Conservation (phyloP, 2,888 invertebrate species). For the Cryptophagus acutangulus region DNA sequence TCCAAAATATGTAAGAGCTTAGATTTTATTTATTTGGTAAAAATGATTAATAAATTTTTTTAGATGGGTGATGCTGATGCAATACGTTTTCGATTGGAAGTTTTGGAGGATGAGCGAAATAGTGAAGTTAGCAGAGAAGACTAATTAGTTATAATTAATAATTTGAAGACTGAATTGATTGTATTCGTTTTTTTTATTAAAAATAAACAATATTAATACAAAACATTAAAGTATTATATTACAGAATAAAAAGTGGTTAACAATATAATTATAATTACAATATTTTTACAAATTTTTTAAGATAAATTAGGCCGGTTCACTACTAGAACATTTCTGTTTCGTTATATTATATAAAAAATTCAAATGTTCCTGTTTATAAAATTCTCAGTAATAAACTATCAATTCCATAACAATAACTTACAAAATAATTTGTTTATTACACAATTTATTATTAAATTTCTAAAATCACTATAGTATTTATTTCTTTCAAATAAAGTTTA, state of each 20-base stretch:
- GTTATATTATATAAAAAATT: too few species aligned
- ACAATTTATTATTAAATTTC: too few species aligned
- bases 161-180: too few species aligned
- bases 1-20: background rate
- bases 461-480: too few species aligned
- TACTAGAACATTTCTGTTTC: constrained; percentile 15
- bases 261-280: too few species aligned
- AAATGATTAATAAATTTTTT: constrained; percentile 15
- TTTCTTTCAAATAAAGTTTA: too few species aligned
- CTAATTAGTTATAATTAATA: too few species aligned
- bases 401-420: too few species aligned
- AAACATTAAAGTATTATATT: background rate
- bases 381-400: too few species aligned
- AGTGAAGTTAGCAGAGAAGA: constrained; percentile 33
- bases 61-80: constrained; percentile 22
- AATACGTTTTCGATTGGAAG: constrained; percentile 24
- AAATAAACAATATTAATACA: background rate
- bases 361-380: too few species aligned
- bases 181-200: too few species aligned
- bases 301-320: constrained; percentile 32
- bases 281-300: constrained; percentile 3
- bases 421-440: too few species aligned
- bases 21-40: background rate
- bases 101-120: constrained; percentile 26
- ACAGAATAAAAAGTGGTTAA: constrained; percentile 1